Base-by-base conservation (phyloP, 2,797 vertebrate species). In the Helicolenus hilgendorfi region DNA sequence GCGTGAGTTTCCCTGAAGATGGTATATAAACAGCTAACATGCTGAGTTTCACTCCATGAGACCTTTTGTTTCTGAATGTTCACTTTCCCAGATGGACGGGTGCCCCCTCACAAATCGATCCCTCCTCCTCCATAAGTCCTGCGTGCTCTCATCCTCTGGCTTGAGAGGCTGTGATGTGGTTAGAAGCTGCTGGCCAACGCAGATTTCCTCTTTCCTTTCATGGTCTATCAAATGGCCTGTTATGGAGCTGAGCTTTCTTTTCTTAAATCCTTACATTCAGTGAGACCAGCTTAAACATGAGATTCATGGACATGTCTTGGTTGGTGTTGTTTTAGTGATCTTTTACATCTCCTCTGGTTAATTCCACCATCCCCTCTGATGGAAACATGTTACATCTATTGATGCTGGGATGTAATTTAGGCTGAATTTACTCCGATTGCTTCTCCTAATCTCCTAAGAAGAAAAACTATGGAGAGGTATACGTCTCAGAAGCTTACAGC, bases 71-170 rank as follows among this genome's bases (percentile, higher is more conserved):
- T 87, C 79, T 64, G 22, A 82, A 58, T 81, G 75, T 53, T 89
- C 84, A 72, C 80, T 96, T 95, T 93, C 67, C 86, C 94, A 96
- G 91, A 92, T 90, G 92, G 86, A 90, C n/a, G n/a, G 78, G 77
- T 81, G 72, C 79, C 79, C 67, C 72, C 20, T 74, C 31, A 77
- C 55, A 65, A 65, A 89, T 72, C n/a, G 8, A 79, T 76, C 65
- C 70, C 56, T 72, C 77, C 67, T 69, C 77, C 67, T 69, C 77
- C 64, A 27, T 64, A 31, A 86, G 81, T 70, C 62, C 67, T 26
- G 62, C 22, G 20, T 49, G 49, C 62, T 83, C 56, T 72, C 36
- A 77, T 63, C 73, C 62, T 24, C 63, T 26, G 69, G 78, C 79
- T 67, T 64, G 65, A 90, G 72, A 67, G 35, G 49, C 81, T 91